A percentile compares a stretch with the other conserved stretches of the same genome.
Evolutionary conservation across 2,113 vertebrate genomes (phyloP).

Genomic region (Zosterops pallidus): DNA sequence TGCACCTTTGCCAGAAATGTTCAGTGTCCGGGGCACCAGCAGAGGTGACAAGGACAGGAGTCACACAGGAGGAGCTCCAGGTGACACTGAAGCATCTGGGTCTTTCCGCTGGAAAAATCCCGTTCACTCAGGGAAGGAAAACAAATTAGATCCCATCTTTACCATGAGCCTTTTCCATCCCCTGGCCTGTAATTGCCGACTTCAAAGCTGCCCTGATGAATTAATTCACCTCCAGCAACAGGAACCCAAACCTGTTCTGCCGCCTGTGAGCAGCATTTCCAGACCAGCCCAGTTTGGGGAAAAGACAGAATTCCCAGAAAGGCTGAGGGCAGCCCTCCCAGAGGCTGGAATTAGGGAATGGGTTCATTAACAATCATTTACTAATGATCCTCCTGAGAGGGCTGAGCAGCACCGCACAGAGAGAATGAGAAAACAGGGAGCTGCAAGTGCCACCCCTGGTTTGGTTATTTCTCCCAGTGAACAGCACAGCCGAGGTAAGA

Average conservation of each 20-base stretch:
- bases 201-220: neutral
- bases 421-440: neutral
- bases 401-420: neutral
- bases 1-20: neutral
- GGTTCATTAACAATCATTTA: rapidly evolving
- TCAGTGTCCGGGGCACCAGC: neutral
- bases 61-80: neutral
- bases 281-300: neutral
- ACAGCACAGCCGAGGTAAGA: neutral
- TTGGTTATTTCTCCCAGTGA: neutral
- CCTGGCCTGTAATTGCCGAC: neutral
- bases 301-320: neutral
- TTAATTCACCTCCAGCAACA: neutral
- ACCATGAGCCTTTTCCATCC: neutral
- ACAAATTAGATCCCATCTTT: neutral
- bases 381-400: neutral
- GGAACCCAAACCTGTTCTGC: constrained; percentile 32
- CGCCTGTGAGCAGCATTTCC: neutral
- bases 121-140: neutral
- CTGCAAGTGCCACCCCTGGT: neutral
- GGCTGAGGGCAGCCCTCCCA: neutral
- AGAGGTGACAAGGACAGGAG: neutral
- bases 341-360: neutral
- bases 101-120: neutral
- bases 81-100: neutral